Evolutionary conservation across 2,113 vertebrate species (phyloP).

Genomic region (Ramphastos sulfuratus): DNA sequence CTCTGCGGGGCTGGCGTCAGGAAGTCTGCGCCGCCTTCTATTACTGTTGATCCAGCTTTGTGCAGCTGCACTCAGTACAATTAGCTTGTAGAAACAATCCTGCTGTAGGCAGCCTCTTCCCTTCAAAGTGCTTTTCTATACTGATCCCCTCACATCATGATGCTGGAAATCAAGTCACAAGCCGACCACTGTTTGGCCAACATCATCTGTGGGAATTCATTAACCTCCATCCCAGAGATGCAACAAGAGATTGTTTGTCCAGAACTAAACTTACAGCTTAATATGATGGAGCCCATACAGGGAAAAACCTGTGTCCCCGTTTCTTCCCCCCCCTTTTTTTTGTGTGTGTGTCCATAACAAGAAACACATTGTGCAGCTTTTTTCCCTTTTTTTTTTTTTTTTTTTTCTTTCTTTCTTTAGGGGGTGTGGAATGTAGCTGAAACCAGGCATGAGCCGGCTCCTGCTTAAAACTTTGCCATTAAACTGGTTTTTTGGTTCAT

Average conservation of each 20-base stretch:
- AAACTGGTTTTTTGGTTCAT: conserved; percentile 55
- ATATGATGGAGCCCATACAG: conserved; percentile 72
- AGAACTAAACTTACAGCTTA: conserved; percentile 73
- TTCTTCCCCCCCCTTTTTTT: background rate
- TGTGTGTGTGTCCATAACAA: conserved; percentile 50
- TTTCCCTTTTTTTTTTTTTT: background rate
- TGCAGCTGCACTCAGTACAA: conserved; percentile 82
- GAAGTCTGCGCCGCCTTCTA: conserved; percentile 82
- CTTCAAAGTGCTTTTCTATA: conserved; percentile 80
- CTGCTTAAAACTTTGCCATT: conserved; percentile 60
- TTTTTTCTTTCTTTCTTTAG: background rate
- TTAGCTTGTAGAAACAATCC: conserved; percentile 81
- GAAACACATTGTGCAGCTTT: conserved; percentile 73
- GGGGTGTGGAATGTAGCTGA: conserved; percentile 51
- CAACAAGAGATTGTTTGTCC: conserved; percentile 78
- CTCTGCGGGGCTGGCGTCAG: conserved; percentile 86
- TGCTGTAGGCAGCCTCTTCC: conserved; percentile 78
- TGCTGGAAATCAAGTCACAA: conserved; percentile 71
- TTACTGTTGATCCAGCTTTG: conserved; percentile 79
- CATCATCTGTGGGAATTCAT: conserved; percentile 81
- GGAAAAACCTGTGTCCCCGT: conserved; percentile 65
- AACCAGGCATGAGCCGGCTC: conserved; percentile 34
- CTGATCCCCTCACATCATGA: conserved; percentile 73
- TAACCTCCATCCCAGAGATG: conserved; percentile 70
- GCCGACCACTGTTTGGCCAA: conserved; percentile 76